A percentile compares a stretch with the other conserved stretches of the same genome.
These are phyloP conservation scores for Tachystola acroxantha DNA, from an alignment of 2,888 invertebrate genomes.

Conservation along the genomic window DNA sequence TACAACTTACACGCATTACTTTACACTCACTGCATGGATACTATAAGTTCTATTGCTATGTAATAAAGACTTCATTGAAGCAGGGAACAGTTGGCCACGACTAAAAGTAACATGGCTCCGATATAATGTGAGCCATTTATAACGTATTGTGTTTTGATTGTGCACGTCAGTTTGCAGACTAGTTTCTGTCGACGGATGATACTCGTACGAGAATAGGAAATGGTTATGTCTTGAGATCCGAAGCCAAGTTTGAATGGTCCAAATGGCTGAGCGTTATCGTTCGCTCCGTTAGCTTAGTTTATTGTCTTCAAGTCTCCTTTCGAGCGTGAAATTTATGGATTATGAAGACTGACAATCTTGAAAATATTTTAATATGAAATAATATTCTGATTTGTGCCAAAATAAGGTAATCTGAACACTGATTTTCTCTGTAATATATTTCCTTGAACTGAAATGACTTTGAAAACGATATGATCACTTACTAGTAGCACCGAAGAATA, in stretches of 20 bases:
- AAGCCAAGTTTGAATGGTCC: conserved; percentile 55
- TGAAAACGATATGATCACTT: too few species aligned
- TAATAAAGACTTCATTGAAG: conserved; percentile 1
- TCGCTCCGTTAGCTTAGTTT: conserved; percentile 50
- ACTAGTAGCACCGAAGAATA: too few species aligned
- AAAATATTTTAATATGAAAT: conserved; percentile 1
- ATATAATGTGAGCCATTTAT: conserved; percentile 65
- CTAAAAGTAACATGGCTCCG: conserved; percentile 20
- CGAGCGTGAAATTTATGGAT: conserved; percentile 37
- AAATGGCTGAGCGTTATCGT: conserved; percentile 45
- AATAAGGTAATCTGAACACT: too few species aligned
- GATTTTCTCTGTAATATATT: too few species aligned
- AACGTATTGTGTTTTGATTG: conserved; percentile 77
- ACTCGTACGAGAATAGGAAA: conserved; percentile 55
- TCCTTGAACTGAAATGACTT: too few species aligned
- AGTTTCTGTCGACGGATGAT: conserved; percentile 55
- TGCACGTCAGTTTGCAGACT: conserved; percentile 54
- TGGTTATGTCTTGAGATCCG: conserved; percentile 61
- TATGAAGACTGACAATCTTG: conserved; percentile 19
- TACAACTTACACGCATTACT: conserved; percentile 23
- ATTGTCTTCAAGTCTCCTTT: conserved; percentile 46
- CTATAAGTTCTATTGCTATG: background rate
- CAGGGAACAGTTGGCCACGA: background rate
- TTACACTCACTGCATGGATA: conserved; percentile 1
- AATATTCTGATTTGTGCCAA: too few species aligned